Percentiles rank a stretch among this genome's conserved stretches.
phyloP scores from a whole-genome alignment of 2,113 vertebrate genomes.

The Rhynchopsitta pachyrhyncha region DNA sequence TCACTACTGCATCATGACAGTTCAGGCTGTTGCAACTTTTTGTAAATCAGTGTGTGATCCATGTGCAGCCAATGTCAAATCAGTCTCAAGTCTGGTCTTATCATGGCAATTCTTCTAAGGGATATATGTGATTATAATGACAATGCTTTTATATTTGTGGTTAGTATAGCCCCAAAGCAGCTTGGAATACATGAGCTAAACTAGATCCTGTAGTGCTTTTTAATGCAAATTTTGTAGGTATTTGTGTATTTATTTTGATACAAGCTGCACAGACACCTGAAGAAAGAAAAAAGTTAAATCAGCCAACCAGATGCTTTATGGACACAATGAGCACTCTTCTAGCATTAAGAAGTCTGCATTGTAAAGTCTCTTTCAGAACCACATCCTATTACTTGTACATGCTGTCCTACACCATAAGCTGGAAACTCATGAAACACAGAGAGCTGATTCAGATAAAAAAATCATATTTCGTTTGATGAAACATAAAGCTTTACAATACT shows the following conservation, averaged over 20 bases:
- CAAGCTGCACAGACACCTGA: not conserved
- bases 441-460: not conserved
- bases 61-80: not conserved
- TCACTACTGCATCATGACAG: not conserved
- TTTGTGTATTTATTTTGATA: not conserved
- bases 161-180: not conserved
- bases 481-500: not conserved
- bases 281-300: not conserved
- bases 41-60: not conserved
- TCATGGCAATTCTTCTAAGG: not conserved
- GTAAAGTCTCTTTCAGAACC: constrained; percentile 19
- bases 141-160: not conserved
- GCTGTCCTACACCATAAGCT: not conserved
- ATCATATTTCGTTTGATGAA: not conserved
- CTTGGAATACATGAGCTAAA: not conserved
- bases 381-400: not conserved
- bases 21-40: not conserved
- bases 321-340: not conserved
- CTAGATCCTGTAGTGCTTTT: not conserved
- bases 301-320: not conserved
- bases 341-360: not conserved
- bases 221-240: not conserved
- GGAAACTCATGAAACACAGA: not conserved
- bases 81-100: not conserved
- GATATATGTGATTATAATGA: not conserved